Conservation (phyloP, 2,888 invertebrate genomes). For the Carterocephalus palaemon region DNA sequence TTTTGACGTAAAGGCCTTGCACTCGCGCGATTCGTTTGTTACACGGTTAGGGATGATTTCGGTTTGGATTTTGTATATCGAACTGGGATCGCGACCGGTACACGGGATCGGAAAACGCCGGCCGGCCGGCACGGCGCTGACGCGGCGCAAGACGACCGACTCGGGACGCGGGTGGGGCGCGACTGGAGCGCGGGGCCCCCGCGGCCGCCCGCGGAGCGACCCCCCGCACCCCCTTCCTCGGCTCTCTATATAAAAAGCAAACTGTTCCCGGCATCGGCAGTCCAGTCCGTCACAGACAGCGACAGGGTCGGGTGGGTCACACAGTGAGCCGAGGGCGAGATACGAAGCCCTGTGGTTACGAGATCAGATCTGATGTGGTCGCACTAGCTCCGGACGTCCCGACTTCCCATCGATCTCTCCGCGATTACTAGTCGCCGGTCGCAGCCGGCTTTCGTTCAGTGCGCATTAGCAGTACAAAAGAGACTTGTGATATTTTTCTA, state of each 20-base stretch:
- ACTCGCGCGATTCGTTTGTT: conserved; percentile 10
- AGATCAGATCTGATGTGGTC: conserved; percentile 77
- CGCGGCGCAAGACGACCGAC: conserved; percentile 44
- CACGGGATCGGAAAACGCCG: conserved; percentile 64
- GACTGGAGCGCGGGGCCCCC: conserved; percentile 72
- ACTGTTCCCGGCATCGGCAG: conserved; percentile 64
- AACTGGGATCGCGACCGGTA: conserved; percentile 5
- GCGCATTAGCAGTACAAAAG: conserved; percentile 76
- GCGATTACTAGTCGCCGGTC: conserved; percentile 68
- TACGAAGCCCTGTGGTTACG: conserved; percentile 75
- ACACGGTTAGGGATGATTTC: conserved; percentile 2
- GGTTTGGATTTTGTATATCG: conserved; percentile 2
- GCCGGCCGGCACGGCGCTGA: conserved; percentile 58
- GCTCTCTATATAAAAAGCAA: conserved; percentile 69
- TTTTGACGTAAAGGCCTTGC: conserved; percentile 4
- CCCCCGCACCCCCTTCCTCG: conserved; percentile 61
- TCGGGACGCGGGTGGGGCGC: conserved; percentile 43
- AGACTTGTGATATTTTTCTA: conserved; percentile 79
- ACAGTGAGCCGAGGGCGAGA: conserved; percentile 67
- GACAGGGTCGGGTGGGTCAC: conserved; percentile 74
- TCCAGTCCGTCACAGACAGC: conserved; percentile 76
- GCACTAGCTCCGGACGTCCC: conserved; percentile 63
- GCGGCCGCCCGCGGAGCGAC: conserved; percentile 57
- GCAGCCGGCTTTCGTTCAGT: conserved; percentile 58
- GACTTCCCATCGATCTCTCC: conserved; percentile 71